Evolutionary conservation across 2,797 vertebrate species (phyloP).

Genomic region (Enteromius thamalakanensis): DNA sequence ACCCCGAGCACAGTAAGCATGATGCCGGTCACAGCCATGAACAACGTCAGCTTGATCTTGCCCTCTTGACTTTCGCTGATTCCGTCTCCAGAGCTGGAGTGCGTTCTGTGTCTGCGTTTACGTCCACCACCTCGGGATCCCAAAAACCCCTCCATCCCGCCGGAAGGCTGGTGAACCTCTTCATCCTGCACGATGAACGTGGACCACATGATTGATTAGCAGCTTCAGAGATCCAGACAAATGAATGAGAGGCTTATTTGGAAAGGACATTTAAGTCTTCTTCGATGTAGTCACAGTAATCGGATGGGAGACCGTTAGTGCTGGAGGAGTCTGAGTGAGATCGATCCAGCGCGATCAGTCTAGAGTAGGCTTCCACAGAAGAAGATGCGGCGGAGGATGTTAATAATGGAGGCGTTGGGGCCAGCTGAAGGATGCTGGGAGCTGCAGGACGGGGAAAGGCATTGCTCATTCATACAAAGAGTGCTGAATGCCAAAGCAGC

Average conservation of each 20-base stretch:
- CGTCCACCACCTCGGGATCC: constrained; percentile 68
- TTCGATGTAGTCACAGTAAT: constrained; percentile 2
- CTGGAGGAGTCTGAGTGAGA: not conserved
- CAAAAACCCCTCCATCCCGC: constrained; percentile 66
- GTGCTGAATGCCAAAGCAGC: not conserved
- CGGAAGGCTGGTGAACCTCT: constrained; percentile 62
- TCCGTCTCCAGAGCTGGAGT: constrained; percentile 53
- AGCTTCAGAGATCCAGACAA: constrained; percentile 26
- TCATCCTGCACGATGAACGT: constrained; percentile 84
- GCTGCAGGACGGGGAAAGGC: not conserved
- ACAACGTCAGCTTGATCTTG: constrained; percentile 79
- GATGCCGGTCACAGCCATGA: constrained; percentile 73
- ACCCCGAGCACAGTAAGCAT: constrained; percentile 77
- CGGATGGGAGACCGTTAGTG: constrained; percentile 9
- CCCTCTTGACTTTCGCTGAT: constrained; percentile 83
- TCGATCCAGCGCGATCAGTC: not conserved
- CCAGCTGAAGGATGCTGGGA: constrained; percentile 36
- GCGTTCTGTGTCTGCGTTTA: constrained; percentile 67
- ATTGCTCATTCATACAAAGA: constrained; percentile 10
- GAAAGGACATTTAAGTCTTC: constrained; percentile 22
- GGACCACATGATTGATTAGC: constrained; percentile 81
- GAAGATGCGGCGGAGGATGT: constrained; percentile 27
- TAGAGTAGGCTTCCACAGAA: constrained; percentile 22
- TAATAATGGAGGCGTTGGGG: constrained; percentile 45
- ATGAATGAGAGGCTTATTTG: constrained; percentile 14